Evolutionary conservation across 2,888 invertebrate species (phyloP), one percentile per base, ranked within the genome.

Genomic region (Drosophila setosimentum): DNA sequence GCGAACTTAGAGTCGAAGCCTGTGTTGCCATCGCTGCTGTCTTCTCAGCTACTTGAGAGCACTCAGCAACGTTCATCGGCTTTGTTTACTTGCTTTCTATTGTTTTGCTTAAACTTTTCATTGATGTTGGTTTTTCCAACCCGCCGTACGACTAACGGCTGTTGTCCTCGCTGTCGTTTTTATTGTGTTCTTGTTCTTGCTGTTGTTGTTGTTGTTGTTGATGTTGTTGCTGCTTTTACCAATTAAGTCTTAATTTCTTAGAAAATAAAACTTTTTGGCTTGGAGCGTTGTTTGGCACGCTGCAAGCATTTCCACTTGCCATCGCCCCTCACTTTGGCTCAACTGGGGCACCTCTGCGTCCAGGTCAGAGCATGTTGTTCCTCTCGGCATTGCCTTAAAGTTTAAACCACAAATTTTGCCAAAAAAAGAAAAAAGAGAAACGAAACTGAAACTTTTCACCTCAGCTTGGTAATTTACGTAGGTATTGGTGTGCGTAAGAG

Each of bases 171-270:
- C 53, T 62, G 63, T 73, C 67, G 33, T 66, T 78, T 75, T 79
- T 68, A 82, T 82, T 76, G 69, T 76, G 50, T n/a, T n/a, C n/a
- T n/a, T n/a, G n/a, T n/a, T n/a, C 48, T 32, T 58, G 65, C 6
- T 75, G 61, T 18, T 71, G 67, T 16, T 68, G 59, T 11, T 57
- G 63, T 16, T 60, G 68, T 62, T 73, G 58, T 57, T 70, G 71
- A 55, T 76, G 72, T 80, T 86, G 78, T 70, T 87, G 88, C 72
- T 83, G 81, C 76, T 89, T 89, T 89, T 87, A 78, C 89, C 87
- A 87, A 87, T 87, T 87, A 87, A 87, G 87, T 87, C 87, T 87
- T 87, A 87, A 87, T 87, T 87, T 87, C 89, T 87, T 85, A 87
- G 87, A 87, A 87, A 82, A 87, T 89, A 87, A 85, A 87, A 89